Evolutionary conservation across 2,113 vertebrate species (phyloP).

Genomic region (Sus scrofa): T2T-Sscrofa CM000813.6:13695501-13696000

Average conservation of each 20-base stretch:
- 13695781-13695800: slow-evolving; percentile 63
- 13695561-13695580: neutral
- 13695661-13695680: slow-evolving; percentile 35
- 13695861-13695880: slow-evolving; percentile 70
- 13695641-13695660: slow-evolving; percentile 59
- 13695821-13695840: slow-evolving; percentile 80
- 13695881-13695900: slow-evolving; percentile 79
- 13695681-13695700: neutral
- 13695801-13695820: slow-evolving; percentile 82
- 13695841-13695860: slow-evolving; percentile 74
- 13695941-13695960: neutral
- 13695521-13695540: slow-evolving; percentile 1
- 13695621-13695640: slow-evolving; percentile 48
- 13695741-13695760: neutral
- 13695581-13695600: neutral
- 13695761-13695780: slow-evolving; percentile 37
- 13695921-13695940: neutral
- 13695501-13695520: neutral
- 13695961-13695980: slow-evolving; percentile 41
- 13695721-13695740: neutral
- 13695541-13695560: no score
- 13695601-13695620: neutral
- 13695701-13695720: slow-evolving; percentile 19
- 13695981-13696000: slow-evolving; percentile 29
- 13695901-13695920: slow-evolving; percentile 62